Evolutionary conservation across 2,113 vertebrate species (phyloP).

Genomic region (Microtus pennsylvanicus): DNA sequence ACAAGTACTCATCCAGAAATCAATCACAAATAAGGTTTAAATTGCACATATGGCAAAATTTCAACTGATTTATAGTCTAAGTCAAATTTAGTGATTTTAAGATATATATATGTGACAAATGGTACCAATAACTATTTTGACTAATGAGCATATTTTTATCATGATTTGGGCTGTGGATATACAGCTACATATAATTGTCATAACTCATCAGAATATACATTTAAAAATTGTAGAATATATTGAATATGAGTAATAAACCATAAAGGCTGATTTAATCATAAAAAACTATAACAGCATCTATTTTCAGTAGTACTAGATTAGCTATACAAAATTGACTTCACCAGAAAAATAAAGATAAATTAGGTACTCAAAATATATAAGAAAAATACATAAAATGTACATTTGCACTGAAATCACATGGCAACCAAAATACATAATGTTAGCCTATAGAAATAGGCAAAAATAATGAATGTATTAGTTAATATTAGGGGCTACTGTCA

Average conservation of each 20-base stretch:
- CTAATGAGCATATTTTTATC: neutral
- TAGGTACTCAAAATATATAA: neutral
- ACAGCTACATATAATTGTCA: neutral
- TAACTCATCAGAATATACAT: slow-evolving; percentile 14
- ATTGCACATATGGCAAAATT: neutral
- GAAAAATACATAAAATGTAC: neutral
- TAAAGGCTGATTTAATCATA: slow-evolving; percentile 11
- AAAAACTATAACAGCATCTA: slow-evolving; percentile 9
- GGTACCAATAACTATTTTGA: slow-evolving; percentile 13
- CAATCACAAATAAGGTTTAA: neutral
- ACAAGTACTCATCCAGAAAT: neutral
- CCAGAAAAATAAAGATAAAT: neutral
- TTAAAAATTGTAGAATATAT: slow-evolving; percentile 11
- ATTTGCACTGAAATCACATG: neutral
- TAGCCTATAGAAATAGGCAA: neutral
- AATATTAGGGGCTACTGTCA: neutral
- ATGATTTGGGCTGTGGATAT: neutral
- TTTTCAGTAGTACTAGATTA: slow-evolving; percentile 2
- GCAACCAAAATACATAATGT: neutral
- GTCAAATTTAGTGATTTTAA: neutral
- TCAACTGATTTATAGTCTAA: neutral
- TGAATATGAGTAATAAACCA: slow-evolving; percentile 13
- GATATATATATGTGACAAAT: neutral
- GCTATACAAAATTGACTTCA: neutral
- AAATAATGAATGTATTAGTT: neutral